These are phyloP conservation scores for Myotis planiceps DNA, from an alignment of 2,797 vertebrate genomes.

Conservation along the genomic window DNA sequence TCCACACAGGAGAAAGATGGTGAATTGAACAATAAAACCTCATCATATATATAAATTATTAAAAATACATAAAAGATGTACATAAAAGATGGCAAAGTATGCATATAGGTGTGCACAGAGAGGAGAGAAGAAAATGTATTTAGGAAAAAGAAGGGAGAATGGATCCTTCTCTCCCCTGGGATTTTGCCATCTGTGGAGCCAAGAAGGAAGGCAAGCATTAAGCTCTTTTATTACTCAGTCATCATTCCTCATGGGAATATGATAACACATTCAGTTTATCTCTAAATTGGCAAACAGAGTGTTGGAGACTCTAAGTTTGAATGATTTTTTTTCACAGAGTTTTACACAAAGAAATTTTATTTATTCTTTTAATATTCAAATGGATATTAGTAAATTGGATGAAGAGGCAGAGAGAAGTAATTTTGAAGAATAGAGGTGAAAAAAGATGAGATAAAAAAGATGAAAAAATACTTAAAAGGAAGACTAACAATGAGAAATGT, in stretches of 20 bases:
- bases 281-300: background rate
- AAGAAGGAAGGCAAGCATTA: background rate
- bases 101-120: background rate
- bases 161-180: background rate
- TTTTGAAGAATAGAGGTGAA: background rate
- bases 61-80: background rate
- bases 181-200: background rate
- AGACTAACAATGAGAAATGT: background rate
- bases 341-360: background rate
- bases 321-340: slow-evolving; percentile 13
- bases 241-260: background rate
- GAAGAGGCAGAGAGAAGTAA: background rate
- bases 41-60: background rate
- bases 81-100: background rate
- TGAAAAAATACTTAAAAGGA: background rate
- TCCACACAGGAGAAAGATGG: background rate
- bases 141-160: background rate
- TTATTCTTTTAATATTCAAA: background rate
- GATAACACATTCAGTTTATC: background rate
- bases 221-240: background rate
- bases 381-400: background rate
- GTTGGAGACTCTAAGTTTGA: background rate
- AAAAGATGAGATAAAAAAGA: background rate
- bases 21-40: background rate
- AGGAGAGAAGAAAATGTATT: background rate